Base-by-base conservation (phyloP, 2,888 invertebrate species). In the Nomada flava region DNA sequence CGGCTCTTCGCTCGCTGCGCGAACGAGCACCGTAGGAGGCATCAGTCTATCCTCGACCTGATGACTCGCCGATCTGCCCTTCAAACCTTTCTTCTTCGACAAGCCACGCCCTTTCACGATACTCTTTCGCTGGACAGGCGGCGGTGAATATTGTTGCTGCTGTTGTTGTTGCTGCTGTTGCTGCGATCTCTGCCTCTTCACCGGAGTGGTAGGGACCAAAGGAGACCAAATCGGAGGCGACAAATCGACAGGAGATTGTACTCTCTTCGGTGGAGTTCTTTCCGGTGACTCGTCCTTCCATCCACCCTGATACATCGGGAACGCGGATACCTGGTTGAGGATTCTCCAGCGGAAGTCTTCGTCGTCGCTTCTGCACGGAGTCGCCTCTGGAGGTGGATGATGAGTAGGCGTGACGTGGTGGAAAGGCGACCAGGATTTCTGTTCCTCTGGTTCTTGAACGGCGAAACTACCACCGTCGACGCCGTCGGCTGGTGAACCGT, bases 241-340 rank as follows among this genome's bases (percentile, higher is more conserved):
- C 1, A 89, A 50, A 11, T 92, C 91, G 0, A 86, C 86, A 20
- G 88, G 88, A 1, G 88, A 84, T 0, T 84, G 76, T 3, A 84
- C 23, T 47, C 79, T 87, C 52, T 70, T 87, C 1, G 90, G 89
- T 11, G 92, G 93, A 5, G 91, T 90, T n/a, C 84, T 90, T 44
- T 92, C 91, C 26, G 93, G 93, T 1, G 93, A 91, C 62, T 92
- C 91, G 73, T 93, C 93, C 77, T 89, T 93, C 94, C 93, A 94
- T 13, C 90, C 93, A 20, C 93, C 93, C 73, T 93, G 93, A 55
- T 93, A 93, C 13, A 94, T 76, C 3, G 94, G 94, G 36, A 94
- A 93, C 29, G 93, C 93, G 7, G 92, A 91, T 13, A 93, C 90
- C 81, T 91, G 91, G 64, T 93, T 93, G 36, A 94, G 87, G 18